Evolutionary conservation across 2,797 vertebrate species (phyloP).

Genomic region (Clarias platycephalus): DNA sequence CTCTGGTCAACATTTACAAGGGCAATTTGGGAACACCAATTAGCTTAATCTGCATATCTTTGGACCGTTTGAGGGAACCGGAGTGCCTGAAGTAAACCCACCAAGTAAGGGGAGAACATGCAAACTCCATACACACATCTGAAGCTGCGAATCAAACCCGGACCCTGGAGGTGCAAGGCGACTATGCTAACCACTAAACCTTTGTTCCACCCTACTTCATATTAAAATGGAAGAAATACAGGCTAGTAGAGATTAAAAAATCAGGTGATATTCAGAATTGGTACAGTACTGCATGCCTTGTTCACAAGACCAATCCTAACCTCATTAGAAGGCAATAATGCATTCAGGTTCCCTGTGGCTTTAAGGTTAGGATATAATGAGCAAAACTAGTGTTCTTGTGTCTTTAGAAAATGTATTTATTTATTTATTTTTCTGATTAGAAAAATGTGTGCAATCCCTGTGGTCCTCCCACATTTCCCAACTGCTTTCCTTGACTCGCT

Average conservation of each 20-base stretch:
- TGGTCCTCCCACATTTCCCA: slow-evolving; percentile 32
- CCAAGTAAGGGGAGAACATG: no score
- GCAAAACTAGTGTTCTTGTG: background rate
- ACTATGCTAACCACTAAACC: no score
- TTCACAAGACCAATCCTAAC: background rate
- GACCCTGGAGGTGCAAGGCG: no score
- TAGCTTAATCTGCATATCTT: no score
- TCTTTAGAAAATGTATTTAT: background rate
- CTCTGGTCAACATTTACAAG: no score
- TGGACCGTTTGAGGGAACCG: no score
- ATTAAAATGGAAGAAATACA: background rate
- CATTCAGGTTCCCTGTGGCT: background rate
- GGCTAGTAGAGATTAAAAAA: background rate
- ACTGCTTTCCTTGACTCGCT: slow-evolving; percentile 19
- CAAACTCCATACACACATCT: no score
- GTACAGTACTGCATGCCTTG: no score
- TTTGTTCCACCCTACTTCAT: background rate
- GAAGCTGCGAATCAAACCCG: no score
- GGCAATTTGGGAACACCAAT: no score
- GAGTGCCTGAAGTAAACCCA: no score
- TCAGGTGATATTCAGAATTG: background rate
- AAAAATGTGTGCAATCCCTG: background rate
- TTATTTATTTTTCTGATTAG: background rate
- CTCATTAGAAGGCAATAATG: slow-evolving; percentile 6
- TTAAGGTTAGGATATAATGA: background rate